These are phyloP conservation scores for Sycophila texana DNA, from an alignment of 2,888 invertebrate species.

Conservation along the genomic window DNA sequence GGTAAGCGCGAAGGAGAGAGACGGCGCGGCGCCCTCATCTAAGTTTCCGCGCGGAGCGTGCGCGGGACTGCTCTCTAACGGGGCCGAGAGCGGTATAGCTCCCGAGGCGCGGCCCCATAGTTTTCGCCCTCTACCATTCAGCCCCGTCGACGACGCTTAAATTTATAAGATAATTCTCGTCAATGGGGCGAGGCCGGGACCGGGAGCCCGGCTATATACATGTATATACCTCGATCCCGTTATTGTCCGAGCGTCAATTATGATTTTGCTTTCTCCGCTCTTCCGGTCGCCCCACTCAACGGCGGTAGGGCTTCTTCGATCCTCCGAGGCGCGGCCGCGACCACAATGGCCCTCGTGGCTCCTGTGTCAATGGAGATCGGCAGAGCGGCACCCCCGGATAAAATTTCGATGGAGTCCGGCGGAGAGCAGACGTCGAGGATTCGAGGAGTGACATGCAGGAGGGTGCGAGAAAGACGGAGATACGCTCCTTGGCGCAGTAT, in stretches of 20 bases:
- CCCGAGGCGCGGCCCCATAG: constrained; percentile 10
- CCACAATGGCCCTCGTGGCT: neutral
- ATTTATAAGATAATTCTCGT: constrained; percentile 31
- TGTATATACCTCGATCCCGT: neutral
- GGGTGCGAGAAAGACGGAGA: neutral
- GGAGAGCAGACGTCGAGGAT: neutral
- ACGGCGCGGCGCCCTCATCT: constrained; percentile 51
- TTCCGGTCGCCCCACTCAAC: neutral
- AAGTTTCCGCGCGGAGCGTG: constrained; percentile 52
- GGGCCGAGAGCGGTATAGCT: neutral
- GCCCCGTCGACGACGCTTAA: neutral
- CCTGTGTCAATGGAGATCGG: neutral
- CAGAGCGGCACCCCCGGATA: neutral
- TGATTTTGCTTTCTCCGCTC: constrained; percentile 6
- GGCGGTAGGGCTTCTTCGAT: neutral
- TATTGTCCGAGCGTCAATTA: constrained; percentile 1
- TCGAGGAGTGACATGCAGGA: neutral
- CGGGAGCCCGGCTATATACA: neutral
- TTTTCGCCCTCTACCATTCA: constrained; percentile 28
- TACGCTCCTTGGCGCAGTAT: neutral
- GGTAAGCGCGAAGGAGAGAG: constrained; percentile 9
- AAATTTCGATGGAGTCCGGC: constrained; percentile 3
- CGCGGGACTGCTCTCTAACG: neutral
- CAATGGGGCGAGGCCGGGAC: neutral
- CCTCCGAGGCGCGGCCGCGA: neutral